phyloP scores from a whole-genome alignment of 2,797 vertebrate genomes.

The Apogon hyalosoma region DNA sequence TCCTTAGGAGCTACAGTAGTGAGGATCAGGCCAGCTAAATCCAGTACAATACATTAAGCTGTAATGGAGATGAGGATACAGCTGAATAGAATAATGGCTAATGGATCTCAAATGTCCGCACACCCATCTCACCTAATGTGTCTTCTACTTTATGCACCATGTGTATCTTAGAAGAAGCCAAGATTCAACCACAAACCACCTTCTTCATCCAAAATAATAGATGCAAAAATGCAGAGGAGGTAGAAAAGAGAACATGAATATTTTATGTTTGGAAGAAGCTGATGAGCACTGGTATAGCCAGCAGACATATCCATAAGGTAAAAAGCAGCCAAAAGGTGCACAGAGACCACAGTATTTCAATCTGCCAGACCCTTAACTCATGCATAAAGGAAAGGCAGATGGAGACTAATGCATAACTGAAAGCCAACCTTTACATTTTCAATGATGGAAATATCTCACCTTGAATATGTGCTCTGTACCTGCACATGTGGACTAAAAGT shows the following conservation, averaged over 20 bases:
- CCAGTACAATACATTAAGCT: slow-evolving; percentile 58
- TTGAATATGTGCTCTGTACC: slow-evolving; percentile 51
- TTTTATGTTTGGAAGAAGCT: slow-evolving; percentile 62
- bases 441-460: slow-evolving; percentile 52
- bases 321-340: slow-evolving; percentile 64
- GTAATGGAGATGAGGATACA: slow-evolving; percentile 47
- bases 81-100: slow-evolving; percentile 57
- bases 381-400: slow-evolving; percentile 67
- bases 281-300: slow-evolving; percentile 53
- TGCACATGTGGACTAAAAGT: slow-evolving; percentile 34
- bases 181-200: slow-evolving; percentile 19
- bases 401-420: slow-evolving; percentile 61
- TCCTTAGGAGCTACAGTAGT: slow-evolving; percentile 27
- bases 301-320: slow-evolving; percentile 54
- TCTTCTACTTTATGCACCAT: slow-evolving; percentile 28
- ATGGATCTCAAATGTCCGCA: slow-evolving; percentile 66
- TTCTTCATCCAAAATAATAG: slow-evolving; percentile 44
- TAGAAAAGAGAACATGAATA: slow-evolving; percentile 67
- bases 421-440: slow-evolving; percentile 61
- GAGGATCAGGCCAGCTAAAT: slow-evolving; percentile 50
- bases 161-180: slow-evolving; percentile 35
- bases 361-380: slow-evolving; percentile 61
- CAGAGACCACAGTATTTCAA: slow-evolving; percentile 46
- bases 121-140: slow-evolving; percentile 48
- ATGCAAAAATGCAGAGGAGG: slow-evolving; percentile 56